Base-by-base conservation (phyloP, 2,888 invertebrate genomes). In the Hesperia comma region DNA sequence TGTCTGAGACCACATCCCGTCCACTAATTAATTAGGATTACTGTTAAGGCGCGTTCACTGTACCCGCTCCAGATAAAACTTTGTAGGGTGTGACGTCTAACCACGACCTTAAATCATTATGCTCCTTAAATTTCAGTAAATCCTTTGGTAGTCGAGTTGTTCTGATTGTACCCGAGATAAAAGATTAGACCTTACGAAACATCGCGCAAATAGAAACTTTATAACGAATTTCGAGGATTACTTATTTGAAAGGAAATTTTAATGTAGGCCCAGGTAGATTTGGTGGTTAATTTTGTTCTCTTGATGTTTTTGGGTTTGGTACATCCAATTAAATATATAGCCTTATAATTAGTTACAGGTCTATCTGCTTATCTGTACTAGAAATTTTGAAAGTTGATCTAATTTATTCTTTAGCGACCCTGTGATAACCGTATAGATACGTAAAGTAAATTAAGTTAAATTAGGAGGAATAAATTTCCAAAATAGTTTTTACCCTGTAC, bases 11-110 rank as follows among this genome's bases (percentile, higher is more conserved):
- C 80, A 81, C 82, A 82, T 81, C 80, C 81, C 83, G 82, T 82
- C 81, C 80, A 79, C 81, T 88, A 88, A 90, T 90, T 89, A 89
- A 90, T 90, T 88, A 87, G 87, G 86, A 89, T 89, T 88, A 87
- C 81, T 78, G 80, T 78, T 77, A 76, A 77, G 75, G 77, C 79
- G 75, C 79, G 74, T 73, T 76, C 77, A 75, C 74, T 82, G 81
- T 79, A 84, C 77, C 77, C 73, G 77, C 77, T 73, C 78, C 82
- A 86, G 86, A 89, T 88, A 87, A 87, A 86, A 90, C 83, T 88
- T 86, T 83, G 82, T 75, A 77, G 79, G 77, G 72, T 74, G 76
- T 74, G 77, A 76, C 75, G 74, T 56, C 68, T 71, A 74, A 77
- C 74, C 77, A 73, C 74, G 71, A 57, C 70, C 74, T 72, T 77